These are phyloP conservation scores for Clistopyga incitator DNA, from an alignment of 2,888 invertebrate genomes.

Conservation along the genomic window DNA sequence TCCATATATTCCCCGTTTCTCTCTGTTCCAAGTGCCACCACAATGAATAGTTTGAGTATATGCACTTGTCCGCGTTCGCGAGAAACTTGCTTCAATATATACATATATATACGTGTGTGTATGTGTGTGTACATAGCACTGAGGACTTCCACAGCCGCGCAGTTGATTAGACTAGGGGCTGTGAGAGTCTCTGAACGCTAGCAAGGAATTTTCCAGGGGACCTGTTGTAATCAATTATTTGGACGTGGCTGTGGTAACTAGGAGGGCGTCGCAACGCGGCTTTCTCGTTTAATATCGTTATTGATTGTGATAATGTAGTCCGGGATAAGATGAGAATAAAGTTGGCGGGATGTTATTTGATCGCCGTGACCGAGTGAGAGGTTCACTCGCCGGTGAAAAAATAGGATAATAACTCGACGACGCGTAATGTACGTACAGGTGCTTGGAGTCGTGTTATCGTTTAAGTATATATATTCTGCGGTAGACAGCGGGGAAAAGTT, in stretches of 20 bases:
- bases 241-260: neutral
- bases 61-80: constrained; percentile 14
- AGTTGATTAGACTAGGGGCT: constrained; percentile 26
- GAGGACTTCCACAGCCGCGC: neutral
- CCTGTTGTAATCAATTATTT: constrained; percentile 35
- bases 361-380: neutral
- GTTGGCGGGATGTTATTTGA: constrained; percentile 13
- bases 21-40: constrained; percentile 35
- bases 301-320: constrained; percentile 25
- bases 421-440: constrained; percentile 48
- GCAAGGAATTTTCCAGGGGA: constrained; percentile 29
- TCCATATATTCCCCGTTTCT: constrained; percentile 30
- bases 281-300: constrained; percentile 23
- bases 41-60: constrained; percentile 44
- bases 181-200: constrained; percentile 12
- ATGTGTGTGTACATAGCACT: too few relatives aligned
- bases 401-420: neutral
- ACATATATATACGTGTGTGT: too few relatives aligned
- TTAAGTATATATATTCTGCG: constrained; percentile 24
- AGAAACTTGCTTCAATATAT: constrained; percentile 14
- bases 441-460: constrained; percentile 33
- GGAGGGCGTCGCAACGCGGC: neutral
- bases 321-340: constrained; percentile 6
- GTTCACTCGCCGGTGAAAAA: neutral
- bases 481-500: constrained; percentile 39